Base-by-base conservation (phyloP, 2,113 vertebrate genomes). In the Phainopepla nitens region DNA sequence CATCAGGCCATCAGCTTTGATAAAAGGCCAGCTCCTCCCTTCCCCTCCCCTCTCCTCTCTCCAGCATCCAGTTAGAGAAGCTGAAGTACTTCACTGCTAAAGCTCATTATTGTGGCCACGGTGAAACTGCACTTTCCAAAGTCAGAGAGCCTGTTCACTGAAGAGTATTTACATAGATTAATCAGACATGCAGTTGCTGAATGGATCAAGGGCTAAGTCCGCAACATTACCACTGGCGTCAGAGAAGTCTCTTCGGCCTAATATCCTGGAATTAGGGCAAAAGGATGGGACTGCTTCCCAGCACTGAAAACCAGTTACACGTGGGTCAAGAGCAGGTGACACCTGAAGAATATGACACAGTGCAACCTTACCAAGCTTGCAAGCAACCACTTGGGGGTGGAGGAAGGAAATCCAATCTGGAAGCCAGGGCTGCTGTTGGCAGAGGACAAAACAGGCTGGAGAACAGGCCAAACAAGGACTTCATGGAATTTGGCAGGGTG, bases 401-500 rank as follows among this genome's bases (percentile, higher is more conserved):
- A 15, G 29, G 45, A 68, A 71, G 47, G 19, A 82, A 79, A 75
- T 51, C 17, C 57, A 41, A 36, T 3, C 31, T 68, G 24, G 17
- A 31, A 89, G 53, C 19, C 51, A 31, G 33, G 25, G 15, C 35
- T 73, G 36, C 33, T 25, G n/a, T 15, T 68, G 14, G 31, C 42
- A 71, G 49, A 47, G 15, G 16, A 18, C 21, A 49, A 45, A 69
- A 36, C 15, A 62, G 29, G 33, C 28, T 57, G 41, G 22, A 80
- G 24, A 88, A 71, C 15, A 50, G 23, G 13, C 6, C 29, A 56
- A 56, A 4, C 0, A 6, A 14, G 31, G 80, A 33, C 36, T n/a
- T 41, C 0, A 22, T 4, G 17, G 56, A 68, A n/a, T n/a, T 51
- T 35, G 45, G 19, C 0, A 0, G 27, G 35, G 57, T 15, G 27